These are phyloP conservation scores for Columba livia DNA, from an alignment of 2,113 vertebrate genomes.

Conservation along the genomic window DNA sequence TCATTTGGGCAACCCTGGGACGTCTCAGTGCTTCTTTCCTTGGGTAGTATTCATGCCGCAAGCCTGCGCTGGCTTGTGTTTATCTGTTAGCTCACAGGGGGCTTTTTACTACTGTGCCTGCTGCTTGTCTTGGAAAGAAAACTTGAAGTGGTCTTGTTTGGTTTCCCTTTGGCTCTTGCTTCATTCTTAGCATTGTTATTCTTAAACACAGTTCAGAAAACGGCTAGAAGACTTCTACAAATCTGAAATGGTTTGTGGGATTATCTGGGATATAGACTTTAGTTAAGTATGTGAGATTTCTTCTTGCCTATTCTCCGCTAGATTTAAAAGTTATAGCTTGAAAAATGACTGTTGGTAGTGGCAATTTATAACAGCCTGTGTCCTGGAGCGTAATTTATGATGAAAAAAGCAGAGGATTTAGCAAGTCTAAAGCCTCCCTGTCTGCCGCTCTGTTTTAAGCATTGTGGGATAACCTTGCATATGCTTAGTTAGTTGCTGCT, in stretches of 20 bases:
- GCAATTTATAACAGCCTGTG: neutral
- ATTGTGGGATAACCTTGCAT: neutral
- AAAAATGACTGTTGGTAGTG: neutral
- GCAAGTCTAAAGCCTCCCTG: neutral
- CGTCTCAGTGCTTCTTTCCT: neutral
- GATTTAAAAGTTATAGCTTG: conserved; percentile 31
- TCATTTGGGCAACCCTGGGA: neutral
- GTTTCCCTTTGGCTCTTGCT: conserved; percentile 31
- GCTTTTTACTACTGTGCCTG: conserved; percentile 3
- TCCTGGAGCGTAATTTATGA: conserved; percentile 21
- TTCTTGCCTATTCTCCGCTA: neutral
- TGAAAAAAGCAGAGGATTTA: conserved; percentile 10
- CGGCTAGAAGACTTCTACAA: neutral
- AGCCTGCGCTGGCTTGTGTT: neutral
- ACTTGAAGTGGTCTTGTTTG: neutral
- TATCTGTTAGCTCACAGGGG: neutral
- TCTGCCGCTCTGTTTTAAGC: conserved; percentile 15
- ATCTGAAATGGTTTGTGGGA: conserved; percentile 8
- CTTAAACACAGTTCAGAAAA: conserved; percentile 33
- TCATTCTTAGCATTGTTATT: conserved; percentile 32
- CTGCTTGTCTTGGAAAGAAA: conserved; percentile 18
- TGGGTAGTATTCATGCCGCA: neutral
- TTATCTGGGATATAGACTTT: neutral
- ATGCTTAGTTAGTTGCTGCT: neutral
- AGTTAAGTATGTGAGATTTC: conserved; percentile 18